A percentile compares a stretch with the other conserved stretches of the same genome.
phyloP scores from a whole-genome alignment of 2,113 vertebrate genomes.

The Periophthalmus modestus region DNA sequence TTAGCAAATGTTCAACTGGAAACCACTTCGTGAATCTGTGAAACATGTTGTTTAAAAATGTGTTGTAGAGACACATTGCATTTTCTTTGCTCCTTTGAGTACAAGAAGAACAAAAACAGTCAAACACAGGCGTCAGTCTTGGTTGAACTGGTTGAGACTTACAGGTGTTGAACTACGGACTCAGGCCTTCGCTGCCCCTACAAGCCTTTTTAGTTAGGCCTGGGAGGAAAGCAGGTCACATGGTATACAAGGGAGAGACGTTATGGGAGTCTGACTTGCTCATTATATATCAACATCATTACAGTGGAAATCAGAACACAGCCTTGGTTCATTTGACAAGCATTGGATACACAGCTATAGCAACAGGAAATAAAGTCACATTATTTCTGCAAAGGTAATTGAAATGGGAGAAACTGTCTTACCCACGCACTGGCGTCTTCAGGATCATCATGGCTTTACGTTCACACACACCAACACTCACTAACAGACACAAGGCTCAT shows the following conservation, averaged over 20 bases:
- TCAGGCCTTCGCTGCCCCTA: conserved; percentile 98
- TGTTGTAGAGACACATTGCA: conserved; percentile 52
- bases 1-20: conserved; percentile 55
- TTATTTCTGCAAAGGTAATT: conserved; percentile 76
- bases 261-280: conserved; percentile 70
- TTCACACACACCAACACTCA: conserved; percentile 40
- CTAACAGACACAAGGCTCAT: conserved; percentile 69
- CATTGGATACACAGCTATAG: conserved; percentile 47
- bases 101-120: conserved; percentile 64
- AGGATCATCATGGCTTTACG: conserved; percentile 51
- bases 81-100: conserved; percentile 67
- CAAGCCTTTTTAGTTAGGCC: conserved; percentile 99
- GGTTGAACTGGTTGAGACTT: conserved; percentile 93
- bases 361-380: conserved; percentile 59
- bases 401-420: conserved; percentile 82
- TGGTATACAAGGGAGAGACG: conserved; percentile 87
- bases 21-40: conserved; percentile 61
- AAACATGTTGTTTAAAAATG: conserved; percentile 50
- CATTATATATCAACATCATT: conserved; percentile 61
- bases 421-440: conserved; percentile 74
- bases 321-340: conserved; percentile 57
- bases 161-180: conserved; percentile 99
- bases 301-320: conserved; percentile 42
- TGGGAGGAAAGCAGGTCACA: conserved; percentile 99
- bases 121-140: conserved; percentile 87